These are phyloP conservation scores for Conus canariensis DNA, from an alignment of 2,888 invertebrate genomes.

Conservation along the genomic window DNA sequence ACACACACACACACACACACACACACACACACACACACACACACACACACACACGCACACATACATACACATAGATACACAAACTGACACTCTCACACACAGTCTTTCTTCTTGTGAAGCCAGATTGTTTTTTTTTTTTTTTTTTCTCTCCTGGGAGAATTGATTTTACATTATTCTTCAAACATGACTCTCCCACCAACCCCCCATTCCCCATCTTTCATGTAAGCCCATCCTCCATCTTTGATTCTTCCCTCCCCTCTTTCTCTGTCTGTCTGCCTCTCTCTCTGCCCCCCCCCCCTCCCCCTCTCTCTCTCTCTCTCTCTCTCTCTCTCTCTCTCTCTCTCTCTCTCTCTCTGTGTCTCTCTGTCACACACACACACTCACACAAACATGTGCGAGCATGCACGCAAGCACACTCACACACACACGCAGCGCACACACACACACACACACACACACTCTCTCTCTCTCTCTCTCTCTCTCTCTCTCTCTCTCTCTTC, in stretches of 20 bases:
- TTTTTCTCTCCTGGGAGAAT: not conserved
- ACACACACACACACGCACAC: conserved; percentile 6
- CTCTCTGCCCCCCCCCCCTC: not conserved
- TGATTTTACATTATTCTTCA: conserved; percentile 21
- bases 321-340: not conserved
- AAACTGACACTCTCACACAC: not conserved
- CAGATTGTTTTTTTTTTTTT: not conserved
- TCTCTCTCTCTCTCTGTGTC: too few species aligned
- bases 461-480: not conserved
- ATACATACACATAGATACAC: not conserved
- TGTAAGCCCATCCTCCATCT: not conserved
- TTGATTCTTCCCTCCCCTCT: not conserved
- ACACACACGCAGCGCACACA: too few species aligned
- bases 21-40: not conserved
- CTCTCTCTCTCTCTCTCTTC: conserved; percentile 8
- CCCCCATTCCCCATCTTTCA: not conserved
- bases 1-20: conserved; percentile 16
- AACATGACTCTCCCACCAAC: not conserved
- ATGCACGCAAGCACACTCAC: too few species aligned
- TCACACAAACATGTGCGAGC: too few species aligned
- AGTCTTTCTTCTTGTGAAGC: not conserved
- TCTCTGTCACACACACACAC: not conserved
- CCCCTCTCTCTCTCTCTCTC: conserved; percentile 6
- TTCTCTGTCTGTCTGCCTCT: not conserved
- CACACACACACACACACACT: too few species aligned